These are phyloP conservation scores for Poeciliopsis infans DNA, from an alignment of 2,797 vertebrate genomes.

Conservation along the genomic window DNA sequence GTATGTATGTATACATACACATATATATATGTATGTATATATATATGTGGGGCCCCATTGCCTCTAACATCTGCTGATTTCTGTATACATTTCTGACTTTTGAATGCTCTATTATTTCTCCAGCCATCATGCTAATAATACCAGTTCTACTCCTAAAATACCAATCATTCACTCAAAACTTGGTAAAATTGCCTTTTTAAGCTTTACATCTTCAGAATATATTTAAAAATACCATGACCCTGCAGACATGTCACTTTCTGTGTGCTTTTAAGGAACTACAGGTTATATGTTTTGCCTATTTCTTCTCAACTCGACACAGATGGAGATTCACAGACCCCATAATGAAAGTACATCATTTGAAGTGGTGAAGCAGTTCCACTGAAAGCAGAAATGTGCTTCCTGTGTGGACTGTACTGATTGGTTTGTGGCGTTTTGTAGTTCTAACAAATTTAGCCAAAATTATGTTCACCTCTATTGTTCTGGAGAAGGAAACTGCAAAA, in stretches of 20 bases:
- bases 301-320: not conserved
- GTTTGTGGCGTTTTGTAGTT: slow-evolving; percentile 11
- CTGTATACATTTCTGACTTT: too few relatives aligned
- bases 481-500: not conserved
- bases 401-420: not conserved
- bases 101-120: too few relatives aligned
- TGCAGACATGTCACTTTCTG: not conserved
- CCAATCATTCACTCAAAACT: not conserved
- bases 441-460: not conserved
- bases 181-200: not conserved
- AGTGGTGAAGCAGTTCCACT: not conserved
- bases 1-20: too few relatives aligned
- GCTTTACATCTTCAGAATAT: not conserved
- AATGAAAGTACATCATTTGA: not conserved
- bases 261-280: not conserved
- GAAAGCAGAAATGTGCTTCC: not conserved
- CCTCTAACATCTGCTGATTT: too few relatives aligned
- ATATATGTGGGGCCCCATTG: too few relatives aligned
- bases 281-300: not conserved
- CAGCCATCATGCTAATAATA: too few relatives aligned
- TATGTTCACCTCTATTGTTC: not conserved
- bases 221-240: not conserved
- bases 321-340: not conserved
- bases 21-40: too few relatives aligned
- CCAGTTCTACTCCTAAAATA: not conserved